Conservation (phyloP, 2,797 vertebrate species). For the Acanthopagrus latus region DNA sequence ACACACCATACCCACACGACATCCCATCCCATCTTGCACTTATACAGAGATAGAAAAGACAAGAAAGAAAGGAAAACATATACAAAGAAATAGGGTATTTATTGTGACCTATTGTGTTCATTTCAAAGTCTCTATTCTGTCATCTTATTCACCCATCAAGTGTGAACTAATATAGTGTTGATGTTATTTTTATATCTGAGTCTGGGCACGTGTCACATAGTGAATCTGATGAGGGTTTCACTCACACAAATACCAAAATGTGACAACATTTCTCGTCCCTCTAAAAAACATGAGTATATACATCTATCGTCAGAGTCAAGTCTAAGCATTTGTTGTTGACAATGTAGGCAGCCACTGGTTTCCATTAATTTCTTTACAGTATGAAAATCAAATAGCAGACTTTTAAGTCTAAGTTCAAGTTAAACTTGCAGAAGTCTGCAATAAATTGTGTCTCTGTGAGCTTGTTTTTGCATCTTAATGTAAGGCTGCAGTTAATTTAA, state of each 20-base stretch:
- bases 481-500: too few relatives aligned
- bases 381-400: neutral
- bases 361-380: neutral
- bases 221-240: neutral
- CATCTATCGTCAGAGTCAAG: too few relatives aligned
- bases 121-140: neutral
- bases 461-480: too few relatives aligned
- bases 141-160: neutral
- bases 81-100: neutral
- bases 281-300: neutral
- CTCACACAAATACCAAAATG: neutral
- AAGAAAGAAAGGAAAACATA: too few relatives aligned
- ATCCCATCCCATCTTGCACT: neutral
- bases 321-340: too few relatives aligned
- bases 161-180: neutral
- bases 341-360: neutral
- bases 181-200: neutral
- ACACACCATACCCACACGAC: neutral
- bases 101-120: neutral
- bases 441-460: neutral
- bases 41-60: too few relatives aligned
- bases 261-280: neutral
- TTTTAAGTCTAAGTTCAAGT: neutral
- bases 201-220: neutral
- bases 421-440: neutral